phyloP scores from a whole-genome alignment of 2,797 vertebrate species.

The Sebastes minor region DNA sequence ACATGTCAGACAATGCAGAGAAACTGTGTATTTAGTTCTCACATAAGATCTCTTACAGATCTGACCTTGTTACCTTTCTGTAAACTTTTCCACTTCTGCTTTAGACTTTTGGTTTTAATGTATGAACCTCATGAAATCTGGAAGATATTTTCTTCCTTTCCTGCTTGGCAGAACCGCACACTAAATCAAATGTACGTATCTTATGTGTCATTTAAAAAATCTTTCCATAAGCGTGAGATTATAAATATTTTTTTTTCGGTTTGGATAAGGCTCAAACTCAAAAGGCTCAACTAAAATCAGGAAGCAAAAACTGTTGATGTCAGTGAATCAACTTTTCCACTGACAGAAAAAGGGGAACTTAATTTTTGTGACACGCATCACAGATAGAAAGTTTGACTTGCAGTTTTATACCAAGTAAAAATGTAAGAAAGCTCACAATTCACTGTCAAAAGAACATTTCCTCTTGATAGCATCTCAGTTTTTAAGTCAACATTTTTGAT shows the following conservation, averaged over 20 bases:
- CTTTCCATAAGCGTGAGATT: neutral
- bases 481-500: neutral
- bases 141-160: conserved; percentile 3
- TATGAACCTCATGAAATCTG: conserved; percentile 19
- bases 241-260: neutral
- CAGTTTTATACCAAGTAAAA: neutral
- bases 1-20: conserved; percentile 26
- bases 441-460: neutral
- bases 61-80: neutral
- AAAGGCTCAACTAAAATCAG: neutral
- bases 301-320: neutral
- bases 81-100: neutral
- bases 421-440: neutral
- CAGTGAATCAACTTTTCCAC: neutral
- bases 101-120: neutral
- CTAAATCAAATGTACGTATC: neutral
- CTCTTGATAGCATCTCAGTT: neutral
- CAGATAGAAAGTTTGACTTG: neutral
- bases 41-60: conserved; percentile 5
- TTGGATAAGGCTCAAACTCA: neutral
- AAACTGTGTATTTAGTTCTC: neutral
- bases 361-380: neutral
- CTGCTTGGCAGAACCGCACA: conserved; percentile 5
- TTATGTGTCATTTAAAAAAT: neutral
- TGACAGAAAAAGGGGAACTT: neutral